Percentiles rank a stretch among this genome's conserved stretches.
Evolutionary conservation across 2,113 vertebrate species (phyloP).

Genomic region (Periophthalmus modestus): DNA sequence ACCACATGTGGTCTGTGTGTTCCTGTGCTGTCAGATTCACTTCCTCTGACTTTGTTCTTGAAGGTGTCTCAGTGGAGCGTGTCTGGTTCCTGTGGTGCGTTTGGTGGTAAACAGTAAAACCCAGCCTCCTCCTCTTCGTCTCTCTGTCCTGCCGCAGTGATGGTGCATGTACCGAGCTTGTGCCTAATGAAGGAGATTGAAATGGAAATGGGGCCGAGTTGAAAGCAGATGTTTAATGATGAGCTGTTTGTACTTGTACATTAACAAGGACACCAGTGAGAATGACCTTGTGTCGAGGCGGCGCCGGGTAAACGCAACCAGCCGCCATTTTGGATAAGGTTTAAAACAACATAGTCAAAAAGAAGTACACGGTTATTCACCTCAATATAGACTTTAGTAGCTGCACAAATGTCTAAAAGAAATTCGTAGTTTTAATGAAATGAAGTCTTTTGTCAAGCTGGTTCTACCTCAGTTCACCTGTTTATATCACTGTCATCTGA

Average conservation of each 20-base stretch:
- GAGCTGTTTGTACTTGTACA: slow-evolving; percentile 50
- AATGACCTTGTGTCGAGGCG: slow-evolving; percentile 36
- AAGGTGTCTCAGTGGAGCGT: slow-evolving; percentile 25
- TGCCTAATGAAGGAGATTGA: slow-evolving; percentile 57
- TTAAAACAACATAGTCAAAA: not conserved
- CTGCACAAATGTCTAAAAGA: no score
- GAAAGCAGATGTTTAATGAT: slow-evolving; percentile 62
- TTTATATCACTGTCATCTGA: no score
- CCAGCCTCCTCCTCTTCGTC: slow-evolving; percentile 1
- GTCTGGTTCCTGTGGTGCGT: not conserved
- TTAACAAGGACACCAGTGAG: slow-evolving; percentile 49
- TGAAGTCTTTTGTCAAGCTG: not conserved
- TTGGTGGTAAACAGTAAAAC: slow-evolving; percentile 15
- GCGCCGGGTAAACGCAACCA: not conserved
- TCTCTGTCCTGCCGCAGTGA: slow-evolving; percentile 1
- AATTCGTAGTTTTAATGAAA: not conserved
- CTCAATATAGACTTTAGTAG: no score
- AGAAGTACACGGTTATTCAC: not conserved
- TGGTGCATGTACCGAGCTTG: slow-evolving; percentile 14
- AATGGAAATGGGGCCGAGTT: slow-evolving; percentile 62
- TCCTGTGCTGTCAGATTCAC: slow-evolving; percentile 10
- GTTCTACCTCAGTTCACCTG: not conserved
- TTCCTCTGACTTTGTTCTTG: slow-evolving; percentile 27
- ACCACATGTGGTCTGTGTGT: not conserved
- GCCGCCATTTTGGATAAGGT: slow-evolving; percentile 17